Conservation (phyloP, 2,797 vertebrate species). For the Spheniscus humboldti region DNA sequence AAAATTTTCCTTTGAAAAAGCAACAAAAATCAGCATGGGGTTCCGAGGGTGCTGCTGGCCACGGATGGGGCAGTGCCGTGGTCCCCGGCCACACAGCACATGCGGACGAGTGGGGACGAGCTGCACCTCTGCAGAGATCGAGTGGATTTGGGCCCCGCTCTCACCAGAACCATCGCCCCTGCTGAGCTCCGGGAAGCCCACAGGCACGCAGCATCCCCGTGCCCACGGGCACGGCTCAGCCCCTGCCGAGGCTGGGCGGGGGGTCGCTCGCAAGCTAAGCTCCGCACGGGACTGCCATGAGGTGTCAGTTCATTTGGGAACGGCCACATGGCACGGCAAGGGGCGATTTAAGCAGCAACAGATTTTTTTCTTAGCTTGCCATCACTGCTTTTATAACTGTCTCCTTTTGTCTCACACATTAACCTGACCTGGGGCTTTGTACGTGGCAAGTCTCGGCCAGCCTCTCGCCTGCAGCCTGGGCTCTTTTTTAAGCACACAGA, state of each 20-base stretch:
- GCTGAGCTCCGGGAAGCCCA: neutral
- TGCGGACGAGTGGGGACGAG: neutral
- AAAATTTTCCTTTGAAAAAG: neutral
- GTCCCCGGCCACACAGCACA: rapidly evolving
- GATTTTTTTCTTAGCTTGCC: neutral
- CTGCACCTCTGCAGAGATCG: neutral
- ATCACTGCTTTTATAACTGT: neutral
- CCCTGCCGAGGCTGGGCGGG: neutral
- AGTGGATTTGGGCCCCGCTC: neutral
- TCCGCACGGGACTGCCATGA: neutral
- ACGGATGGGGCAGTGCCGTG: rapidly evolving
- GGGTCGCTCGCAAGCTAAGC: rapidly evolving
- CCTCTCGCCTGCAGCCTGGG: neutral
- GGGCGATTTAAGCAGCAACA: neutral
- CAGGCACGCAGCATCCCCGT: neutral
- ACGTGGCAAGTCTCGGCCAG: rapidly evolving
- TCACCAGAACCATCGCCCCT: rapidly evolving
- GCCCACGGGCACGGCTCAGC: neutral
- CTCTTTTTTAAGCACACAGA: neutral
- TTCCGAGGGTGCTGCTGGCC: neutral
- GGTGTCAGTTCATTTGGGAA: neutral
- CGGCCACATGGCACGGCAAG: rapidly evolving
- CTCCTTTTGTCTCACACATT: neutral
- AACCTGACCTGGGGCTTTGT: neutral
- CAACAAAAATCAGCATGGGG: neutral